Evolutionary conservation across 2,113 vertebrate genomes (phyloP).

Genomic region (Tapirus terrestris): DNA sequence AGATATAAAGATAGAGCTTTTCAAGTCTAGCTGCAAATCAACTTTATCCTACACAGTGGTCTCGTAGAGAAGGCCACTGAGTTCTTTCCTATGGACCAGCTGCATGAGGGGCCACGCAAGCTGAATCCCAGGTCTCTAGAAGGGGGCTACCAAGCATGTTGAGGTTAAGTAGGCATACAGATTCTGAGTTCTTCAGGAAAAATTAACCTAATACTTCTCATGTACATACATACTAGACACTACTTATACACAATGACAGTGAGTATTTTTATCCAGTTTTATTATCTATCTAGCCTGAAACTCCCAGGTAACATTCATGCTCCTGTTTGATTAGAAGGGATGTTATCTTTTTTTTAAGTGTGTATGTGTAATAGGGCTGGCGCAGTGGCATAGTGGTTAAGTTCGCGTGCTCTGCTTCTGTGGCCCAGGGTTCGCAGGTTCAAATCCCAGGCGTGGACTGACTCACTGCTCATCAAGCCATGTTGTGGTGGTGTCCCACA

Average conservation of each 20-base stretch:
- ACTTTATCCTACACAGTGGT: neutral
- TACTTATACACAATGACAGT: neutral
- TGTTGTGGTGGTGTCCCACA: too few relatives aligned
- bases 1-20: neutral
- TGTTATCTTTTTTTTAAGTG: neutral
- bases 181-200: neutral
- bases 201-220: neutral
- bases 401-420: too few relatives aligned
- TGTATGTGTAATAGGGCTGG: too few relatives aligned
- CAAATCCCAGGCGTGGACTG: too few relatives aligned
- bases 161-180: neutral
- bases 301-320: neutral
- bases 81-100: neutral
- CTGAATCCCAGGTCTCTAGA: neutral
- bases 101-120: neutral
- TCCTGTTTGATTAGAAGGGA: neutral
- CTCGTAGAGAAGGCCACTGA: neutral
- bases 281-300: neutral
- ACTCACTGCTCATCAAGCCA: too few relatives aligned
- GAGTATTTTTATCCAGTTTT: neutral
- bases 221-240: neutral
- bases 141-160: neutral
- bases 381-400: too few relatives aligned
- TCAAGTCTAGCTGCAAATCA: neutral
- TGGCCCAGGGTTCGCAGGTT: too few relatives aligned